Conservation (phyloP, 2,888 invertebrate genomes). For the Cheilosia grossa region DNA sequence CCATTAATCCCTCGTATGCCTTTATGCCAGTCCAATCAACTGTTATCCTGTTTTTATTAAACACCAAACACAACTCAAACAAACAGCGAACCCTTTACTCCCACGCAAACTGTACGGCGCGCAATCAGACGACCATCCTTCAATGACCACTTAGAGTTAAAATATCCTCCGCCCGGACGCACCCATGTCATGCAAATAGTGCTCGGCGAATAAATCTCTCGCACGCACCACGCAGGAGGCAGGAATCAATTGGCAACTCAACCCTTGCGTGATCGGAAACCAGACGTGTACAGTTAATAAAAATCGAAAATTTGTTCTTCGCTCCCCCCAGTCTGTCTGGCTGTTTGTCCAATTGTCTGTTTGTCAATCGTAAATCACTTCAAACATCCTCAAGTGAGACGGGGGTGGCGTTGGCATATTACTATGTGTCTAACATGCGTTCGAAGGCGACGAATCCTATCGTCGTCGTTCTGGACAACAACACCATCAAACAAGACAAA, state of each 20-base stretch:
- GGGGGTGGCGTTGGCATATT: constrained; percentile 42
- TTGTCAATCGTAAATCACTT: constrained; percentile 74
- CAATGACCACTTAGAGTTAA: constrained; percentile 58
- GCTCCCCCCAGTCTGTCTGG: constrained; percentile 18
- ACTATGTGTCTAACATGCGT: constrained; percentile 56
- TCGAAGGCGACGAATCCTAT: constrained; percentile 30
- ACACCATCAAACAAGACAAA: constrained; percentile 6
- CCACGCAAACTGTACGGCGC: constrained; percentile 37
- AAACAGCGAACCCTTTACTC: constrained; percentile 55
- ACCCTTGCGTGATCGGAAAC: constrained; percentile 69
- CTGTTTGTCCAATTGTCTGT: constrained; percentile 43
- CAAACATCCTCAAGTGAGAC: constrained; percentile 56
- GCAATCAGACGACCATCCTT: constrained; percentile 43
- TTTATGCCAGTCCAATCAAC: constrained; percentile 53
- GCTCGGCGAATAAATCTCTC: constrained; percentile 60
- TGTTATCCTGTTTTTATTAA: constrained; percentile 71
- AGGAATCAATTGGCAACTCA: constrained; percentile 63
- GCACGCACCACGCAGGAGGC: constrained; percentile 56
- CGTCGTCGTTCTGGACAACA: constrained; percentile 43
- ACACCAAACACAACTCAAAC: constrained; percentile 66
- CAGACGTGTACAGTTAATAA: constrained; percentile 59
- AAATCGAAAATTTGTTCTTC: constrained; percentile 69
- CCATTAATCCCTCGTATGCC: no score
- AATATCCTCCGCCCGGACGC: constrained; percentile 30
- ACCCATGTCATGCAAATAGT: constrained; percentile 70